A percentile compares a stretch with the other conserved stretches of the same genome.
phyloP scores from a whole-genome alignment of 2,888 invertebrate genomes.

The Hypomecis punctinalis region DNA sequence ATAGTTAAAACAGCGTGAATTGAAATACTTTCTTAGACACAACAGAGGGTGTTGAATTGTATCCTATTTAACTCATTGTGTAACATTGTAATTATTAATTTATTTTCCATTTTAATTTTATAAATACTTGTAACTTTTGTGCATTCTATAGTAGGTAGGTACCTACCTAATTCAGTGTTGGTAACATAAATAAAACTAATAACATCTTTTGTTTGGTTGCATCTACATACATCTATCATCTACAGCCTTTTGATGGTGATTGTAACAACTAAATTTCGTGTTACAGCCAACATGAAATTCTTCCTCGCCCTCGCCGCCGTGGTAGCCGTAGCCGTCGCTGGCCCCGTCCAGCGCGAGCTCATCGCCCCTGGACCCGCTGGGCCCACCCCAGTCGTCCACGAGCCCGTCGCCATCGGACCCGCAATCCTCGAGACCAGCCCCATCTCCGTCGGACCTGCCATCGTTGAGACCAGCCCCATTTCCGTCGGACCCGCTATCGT shows the following conservation, averaged over 20 bases:
- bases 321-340: conserved; percentile 40
- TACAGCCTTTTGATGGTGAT: conserved; percentile 14
- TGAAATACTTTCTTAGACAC: no score
- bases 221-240: no score
- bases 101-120: no score
- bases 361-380: conserved; percentile 39
- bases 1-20: no score
- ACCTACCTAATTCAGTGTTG: no score
- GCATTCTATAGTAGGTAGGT: no score
- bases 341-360: conserved; percentile 37
- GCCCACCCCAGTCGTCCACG: conserved; percentile 35
- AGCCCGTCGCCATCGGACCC: conserved; percentile 21
- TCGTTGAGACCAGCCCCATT: conserved; percentile 41
- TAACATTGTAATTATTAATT: no score
- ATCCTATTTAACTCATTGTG: background rate
- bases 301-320: conserved; percentile 42
- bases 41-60: no score
- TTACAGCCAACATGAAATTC: conserved; percentile 30
- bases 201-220: no score
- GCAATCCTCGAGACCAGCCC: conserved; percentile 34
- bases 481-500: conserved; percentile 39
- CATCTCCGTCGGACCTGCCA: conserved; percentile 39
- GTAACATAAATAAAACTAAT: no score
- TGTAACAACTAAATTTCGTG: no score
- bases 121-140: no score